Base-by-base conservation (phyloP, 92 coral and sea anemone genomes). In the Phenganax marumi region DNA sequence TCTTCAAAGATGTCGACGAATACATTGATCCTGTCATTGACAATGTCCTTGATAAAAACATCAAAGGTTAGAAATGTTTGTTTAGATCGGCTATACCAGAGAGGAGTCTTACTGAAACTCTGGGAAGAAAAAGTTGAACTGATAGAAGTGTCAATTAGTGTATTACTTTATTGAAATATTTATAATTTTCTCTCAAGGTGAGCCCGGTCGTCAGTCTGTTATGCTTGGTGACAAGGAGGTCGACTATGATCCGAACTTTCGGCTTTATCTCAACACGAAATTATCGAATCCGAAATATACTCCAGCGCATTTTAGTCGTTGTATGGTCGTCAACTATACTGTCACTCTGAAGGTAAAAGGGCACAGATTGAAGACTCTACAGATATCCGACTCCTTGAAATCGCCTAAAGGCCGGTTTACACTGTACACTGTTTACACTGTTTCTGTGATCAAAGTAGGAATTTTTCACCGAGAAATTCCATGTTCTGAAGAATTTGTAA, bases 311-410 rank as follows among this genome's bases (percentile, higher is more conserved):
- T 96, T 96, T 80, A 96, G 99, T 52, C 97, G 99, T 48, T 88
- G 97, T 57, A 96, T 96, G 99, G 99, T 96, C 56, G 99, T 96
- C 77, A 96, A 96, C 89, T 96, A 96, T 69, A 96, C 99, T 13
- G 99, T 96, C 46, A 96, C 99, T 0, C 84, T 96, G 87, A 96
- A 96, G 83, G 83, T 78, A 78, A 61, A 13, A 19, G 2, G 16
- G 63, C 17, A 14, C 2, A 1, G 21, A 13, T 56, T 10, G 17
- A 10, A 54, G 60, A 10, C 10, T 54, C 60, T 54, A 17, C 60
- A 10, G 10, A 10, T 54, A 17, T 54, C n/a, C n/a, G n/a, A n/a
- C n/a, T n/a, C n/a, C n/a, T n/a, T n/a, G n/a, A n/a, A n/a, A n/a
- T n/a, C n/a, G n/a, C n/a, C n/a, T n/a, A n/a, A n/a, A n/a, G n/a